Conservation (phyloP, 2,113 vertebrate genomes). For the Taxidea taxus region DNA sequence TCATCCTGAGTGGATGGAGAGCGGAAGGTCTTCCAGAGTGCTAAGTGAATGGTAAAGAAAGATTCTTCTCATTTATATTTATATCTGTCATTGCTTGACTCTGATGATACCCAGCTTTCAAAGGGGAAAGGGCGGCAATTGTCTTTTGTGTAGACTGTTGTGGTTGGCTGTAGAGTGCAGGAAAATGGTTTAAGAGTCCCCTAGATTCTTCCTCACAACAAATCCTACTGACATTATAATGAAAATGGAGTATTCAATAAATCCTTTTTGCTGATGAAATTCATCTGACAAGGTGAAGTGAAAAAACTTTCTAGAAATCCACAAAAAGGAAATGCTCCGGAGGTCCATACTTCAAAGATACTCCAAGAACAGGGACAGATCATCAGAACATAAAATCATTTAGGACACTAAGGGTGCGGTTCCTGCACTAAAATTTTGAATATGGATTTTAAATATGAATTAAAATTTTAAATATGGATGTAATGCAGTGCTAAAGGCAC, state of each 20-base stretch:
- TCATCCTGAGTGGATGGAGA: not conserved
- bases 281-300: not conserved
- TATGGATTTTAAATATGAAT: not conserved
- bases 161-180: not conserved
- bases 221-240: not conserved
- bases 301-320: not conserved
- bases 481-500: not conserved
- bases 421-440: not conserved
- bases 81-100: not conserved
- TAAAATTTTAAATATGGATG: not conserved
- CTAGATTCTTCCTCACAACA: not conserved
- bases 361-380: not conserved
- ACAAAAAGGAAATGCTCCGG: not conserved
- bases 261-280: constrained; percentile 5
- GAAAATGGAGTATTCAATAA: not conserved
- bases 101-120: constrained; percentile 5
- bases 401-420: not conserved
- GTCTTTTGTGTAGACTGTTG: constrained; percentile 26
- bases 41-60: not conserved
- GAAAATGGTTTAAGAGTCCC: not conserved
- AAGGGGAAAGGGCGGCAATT: not conserved
- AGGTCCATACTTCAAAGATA: not conserved
- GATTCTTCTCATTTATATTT: not conserved
- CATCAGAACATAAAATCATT: constrained; percentile 9
- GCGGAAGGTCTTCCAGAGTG: not conserved